Conservation (phyloP, 2,113 vertebrate genomes). For the Strigops habroptila region DNA sequence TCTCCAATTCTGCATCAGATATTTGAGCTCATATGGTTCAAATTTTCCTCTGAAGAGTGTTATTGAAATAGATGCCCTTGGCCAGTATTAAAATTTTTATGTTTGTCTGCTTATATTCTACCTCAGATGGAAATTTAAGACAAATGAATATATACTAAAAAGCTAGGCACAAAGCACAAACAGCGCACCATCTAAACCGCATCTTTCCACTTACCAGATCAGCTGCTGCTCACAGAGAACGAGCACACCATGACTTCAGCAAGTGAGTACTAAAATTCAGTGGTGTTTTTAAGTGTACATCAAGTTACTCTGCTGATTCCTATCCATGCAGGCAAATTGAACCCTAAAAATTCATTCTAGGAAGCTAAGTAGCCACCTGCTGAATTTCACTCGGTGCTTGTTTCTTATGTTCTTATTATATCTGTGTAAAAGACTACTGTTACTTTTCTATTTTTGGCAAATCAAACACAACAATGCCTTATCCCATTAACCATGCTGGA, state of each 20-base stretch:
- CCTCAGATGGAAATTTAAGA: background rate
- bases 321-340: background rate
- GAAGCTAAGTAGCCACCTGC: background rate
- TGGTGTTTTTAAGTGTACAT: background rate
- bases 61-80: conserved; percentile 34
- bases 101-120: background rate
- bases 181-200: background rate
- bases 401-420: background rate
- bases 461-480: background rate
- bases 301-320: background rate
- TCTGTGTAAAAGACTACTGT: background rate
- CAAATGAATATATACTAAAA: background rate
- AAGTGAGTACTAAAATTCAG: background rate
- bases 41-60: conserved; percentile 2
- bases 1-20: background rate
- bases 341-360: background rate
- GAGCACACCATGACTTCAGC: background rate
- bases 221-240: background rate
- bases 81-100: background rate
- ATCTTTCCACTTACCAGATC: background rate
- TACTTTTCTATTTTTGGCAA: background rate
- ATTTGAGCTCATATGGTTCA: conserved; percentile 2
- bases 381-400: background rate
- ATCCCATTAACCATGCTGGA: background rate
- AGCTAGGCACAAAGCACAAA: background rate